Evolutionary conservation across 2,797 vertebrate species (phyloP).

Genomic region (Onychomys torridus): DNA sequence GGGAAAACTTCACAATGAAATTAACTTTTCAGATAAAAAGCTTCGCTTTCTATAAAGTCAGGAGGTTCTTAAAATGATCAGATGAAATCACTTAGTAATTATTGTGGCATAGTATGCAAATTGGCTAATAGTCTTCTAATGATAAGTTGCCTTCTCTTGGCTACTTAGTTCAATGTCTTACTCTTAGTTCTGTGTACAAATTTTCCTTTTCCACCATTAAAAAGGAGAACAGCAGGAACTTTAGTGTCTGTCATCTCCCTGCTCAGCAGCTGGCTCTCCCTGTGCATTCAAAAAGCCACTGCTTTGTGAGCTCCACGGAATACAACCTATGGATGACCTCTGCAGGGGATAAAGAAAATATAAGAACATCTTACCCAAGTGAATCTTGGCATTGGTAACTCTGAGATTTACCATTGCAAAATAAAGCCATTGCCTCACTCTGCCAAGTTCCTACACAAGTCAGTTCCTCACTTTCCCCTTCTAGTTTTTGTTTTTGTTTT

Average conservation of each 20-base stretch:
- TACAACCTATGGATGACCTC: not conserved
- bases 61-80: conserved; percentile 8
- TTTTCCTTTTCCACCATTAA: not conserved
- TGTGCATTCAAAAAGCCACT: conserved; percentile 2
- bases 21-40: conserved; percentile 60
- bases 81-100: conserved; percentile 37
- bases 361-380: not conserved
- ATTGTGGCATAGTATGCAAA: not conserved
- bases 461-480: not conserved
- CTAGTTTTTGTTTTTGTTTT: no score
- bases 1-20: conserved; percentile 23
- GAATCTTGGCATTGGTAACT: not conserved
- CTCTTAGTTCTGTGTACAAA: not conserved
- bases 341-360: not conserved
- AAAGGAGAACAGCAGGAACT: not conserved
- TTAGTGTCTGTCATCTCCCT: not conserved
- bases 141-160: conserved; percentile 4
- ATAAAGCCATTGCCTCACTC: not conserved
- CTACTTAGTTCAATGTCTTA: conserved; percentile 8
- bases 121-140: conserved; percentile 6
- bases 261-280: conserved; percentile 1
- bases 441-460: not conserved
- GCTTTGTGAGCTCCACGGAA: not conserved
- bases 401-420: not conserved
- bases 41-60: conserved; percentile 34